phyloP scores from a whole-genome alignment of 2,113 vertebrate species.

The Syngnathus typhle region DNA sequence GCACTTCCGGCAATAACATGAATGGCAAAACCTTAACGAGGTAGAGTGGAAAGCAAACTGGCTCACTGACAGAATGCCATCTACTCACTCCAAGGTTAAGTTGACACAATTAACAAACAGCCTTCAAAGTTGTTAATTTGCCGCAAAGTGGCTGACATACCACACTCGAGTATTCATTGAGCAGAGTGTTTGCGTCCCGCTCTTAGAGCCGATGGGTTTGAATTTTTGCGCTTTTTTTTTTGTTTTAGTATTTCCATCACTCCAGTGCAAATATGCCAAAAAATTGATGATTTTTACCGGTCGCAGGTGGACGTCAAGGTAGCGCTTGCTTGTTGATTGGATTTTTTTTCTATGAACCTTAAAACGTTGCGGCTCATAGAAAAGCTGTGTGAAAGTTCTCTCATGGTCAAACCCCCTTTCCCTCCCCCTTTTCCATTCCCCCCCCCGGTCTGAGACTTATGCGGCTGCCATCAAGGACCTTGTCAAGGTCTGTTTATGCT shows the following conservation, averaged over 20 bases:
- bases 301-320: neutral
- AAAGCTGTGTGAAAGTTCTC: neutral
- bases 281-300: neutral
- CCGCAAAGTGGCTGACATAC: neutral
- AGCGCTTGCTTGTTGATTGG: neutral
- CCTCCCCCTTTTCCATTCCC: neutral
- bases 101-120: neutral
- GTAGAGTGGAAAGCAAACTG: neutral
- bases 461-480: conserved; percentile 4
- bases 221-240: too few relatives aligned
- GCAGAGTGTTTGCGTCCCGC: neutral
- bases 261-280: neutral
- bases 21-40: neutral
- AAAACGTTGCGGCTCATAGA: neutral
- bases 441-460: neutral
- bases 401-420: neutral
- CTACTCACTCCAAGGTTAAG: neutral
- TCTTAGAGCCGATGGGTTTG: too few relatives aligned
- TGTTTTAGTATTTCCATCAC: too few relatives aligned
- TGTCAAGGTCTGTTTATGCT: conserved; percentile 9
- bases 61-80: neutral
- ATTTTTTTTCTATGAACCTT: neutral
- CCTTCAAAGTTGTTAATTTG: neutral
- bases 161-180: neutral
- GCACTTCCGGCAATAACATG: neutral